Evolutionary conservation across 2,113 vertebrate species (phyloP).

Genomic region (Hylia prasina): DNA sequence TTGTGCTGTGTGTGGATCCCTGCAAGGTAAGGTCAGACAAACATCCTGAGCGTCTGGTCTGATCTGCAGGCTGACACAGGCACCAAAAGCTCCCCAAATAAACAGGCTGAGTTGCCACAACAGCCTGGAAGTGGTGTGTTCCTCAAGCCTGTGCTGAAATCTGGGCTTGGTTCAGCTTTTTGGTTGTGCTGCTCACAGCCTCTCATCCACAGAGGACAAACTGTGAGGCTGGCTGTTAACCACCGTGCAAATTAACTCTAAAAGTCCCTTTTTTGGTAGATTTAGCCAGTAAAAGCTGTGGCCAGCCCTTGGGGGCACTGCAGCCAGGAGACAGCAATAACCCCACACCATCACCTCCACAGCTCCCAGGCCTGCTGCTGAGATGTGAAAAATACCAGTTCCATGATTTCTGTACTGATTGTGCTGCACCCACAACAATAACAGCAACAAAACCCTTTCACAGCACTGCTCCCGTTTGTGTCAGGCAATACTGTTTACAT

Average conservation of each 20-base stretch:
- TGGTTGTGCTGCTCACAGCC: background rate
- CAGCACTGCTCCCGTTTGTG: background rate
- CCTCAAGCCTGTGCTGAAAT: background rate
- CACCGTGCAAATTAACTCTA: background rate
- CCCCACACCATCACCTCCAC: background rate
- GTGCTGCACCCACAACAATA: background rate
- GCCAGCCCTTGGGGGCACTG: background rate
- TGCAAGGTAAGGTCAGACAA: background rate
- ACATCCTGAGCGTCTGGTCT: background rate
- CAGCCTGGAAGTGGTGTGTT: background rate
- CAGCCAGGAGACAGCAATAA: background rate
- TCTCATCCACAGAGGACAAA: background rate
- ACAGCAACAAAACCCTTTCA: background rate
- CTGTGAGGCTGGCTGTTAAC: background rate
- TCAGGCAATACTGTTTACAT: background rate
- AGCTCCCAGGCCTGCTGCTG: background rate
- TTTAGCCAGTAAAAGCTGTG: background rate
- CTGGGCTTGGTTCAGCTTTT: background rate
- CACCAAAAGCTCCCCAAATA: background rate
- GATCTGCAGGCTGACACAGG: background rate
- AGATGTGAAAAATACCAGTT: background rate
- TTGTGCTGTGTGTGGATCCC: background rate
- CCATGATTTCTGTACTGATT: background rate
- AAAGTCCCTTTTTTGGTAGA: background rate
- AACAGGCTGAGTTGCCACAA: background rate